These are phyloP conservation scores for Turritopsis rubra DNA, from an alignment of 30 jellyfish, hydroid and myxozoan species.

Conservation along the genomic window DNA sequence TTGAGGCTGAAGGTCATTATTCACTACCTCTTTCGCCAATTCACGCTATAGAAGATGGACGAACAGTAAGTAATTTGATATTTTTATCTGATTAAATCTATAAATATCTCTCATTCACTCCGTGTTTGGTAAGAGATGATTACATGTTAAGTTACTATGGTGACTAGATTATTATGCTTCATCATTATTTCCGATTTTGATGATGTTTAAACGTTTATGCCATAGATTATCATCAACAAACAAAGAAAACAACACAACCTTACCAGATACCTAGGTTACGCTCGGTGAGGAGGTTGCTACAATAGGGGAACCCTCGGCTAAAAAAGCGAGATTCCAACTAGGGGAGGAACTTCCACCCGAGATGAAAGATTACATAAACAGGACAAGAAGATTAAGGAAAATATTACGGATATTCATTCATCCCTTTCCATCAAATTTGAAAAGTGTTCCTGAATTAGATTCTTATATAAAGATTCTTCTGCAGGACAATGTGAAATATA, in stretches of 20 bases:
- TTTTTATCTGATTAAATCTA: not conserved
- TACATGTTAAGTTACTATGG: not conserved
- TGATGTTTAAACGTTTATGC: slow-evolving; percentile 26
- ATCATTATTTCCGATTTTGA: not conserved
- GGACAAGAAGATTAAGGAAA: slow-evolving; percentile 10
- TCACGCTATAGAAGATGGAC: slow-evolving; percentile 26
- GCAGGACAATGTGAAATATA: not conserved
- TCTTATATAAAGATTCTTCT: not conserved
- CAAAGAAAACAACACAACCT: not conserved
- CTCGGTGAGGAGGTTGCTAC: not conserved
- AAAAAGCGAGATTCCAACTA: not conserved
- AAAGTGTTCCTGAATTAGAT: slow-evolving; percentile 15
- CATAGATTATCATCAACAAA: not conserved
- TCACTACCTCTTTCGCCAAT: slow-evolving; percentile 28
- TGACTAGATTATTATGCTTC: not conserved
- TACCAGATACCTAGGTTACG: not conserved
- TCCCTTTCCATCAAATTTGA: slow-evolving; percentile 4
- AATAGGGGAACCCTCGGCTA: not conserved
- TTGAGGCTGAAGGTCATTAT: slow-evolving; percentile 15
- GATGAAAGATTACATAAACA: not conserved
- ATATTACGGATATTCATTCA: not conserved
- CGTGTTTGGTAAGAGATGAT: slow-evolving; percentile 13
- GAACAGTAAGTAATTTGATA: not conserved
- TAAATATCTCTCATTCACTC: slow-evolving; percentile 14
- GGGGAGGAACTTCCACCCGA: not conserved